A percentile compares a stretch with the other conserved stretches of the same genome.
These are phyloP conservation scores for Calypte anna DNA, from an alignment of 2,113 vertebrate genomes.

Conservation along the genomic window DNA sequence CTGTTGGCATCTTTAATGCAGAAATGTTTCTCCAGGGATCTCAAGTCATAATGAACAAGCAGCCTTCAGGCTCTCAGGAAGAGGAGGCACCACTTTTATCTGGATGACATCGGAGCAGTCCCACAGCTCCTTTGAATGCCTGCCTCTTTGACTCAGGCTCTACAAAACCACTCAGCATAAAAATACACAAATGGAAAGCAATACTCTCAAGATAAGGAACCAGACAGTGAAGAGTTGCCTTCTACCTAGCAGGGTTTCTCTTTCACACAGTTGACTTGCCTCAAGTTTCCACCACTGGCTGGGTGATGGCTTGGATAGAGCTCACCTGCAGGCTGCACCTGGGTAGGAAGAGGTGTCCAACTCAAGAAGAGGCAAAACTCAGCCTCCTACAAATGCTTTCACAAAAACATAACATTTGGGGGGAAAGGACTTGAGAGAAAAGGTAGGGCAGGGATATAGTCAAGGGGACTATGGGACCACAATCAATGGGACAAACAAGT, in stretches of 20 bases:
- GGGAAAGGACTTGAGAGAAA: background rate
- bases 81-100: background rate
- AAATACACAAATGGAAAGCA: background rate
- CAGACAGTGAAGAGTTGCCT: background rate
- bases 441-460: background rate
- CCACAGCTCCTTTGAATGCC: background rate
- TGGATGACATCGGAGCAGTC: background rate
- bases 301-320: background rate
- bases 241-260: background rate
- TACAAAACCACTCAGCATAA: background rate
- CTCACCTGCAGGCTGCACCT: background rate
- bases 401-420: background rate
- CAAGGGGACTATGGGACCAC: background rate
- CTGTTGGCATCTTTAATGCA: background rate
- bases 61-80: background rate
- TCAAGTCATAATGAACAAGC: fast-evolving
- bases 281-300: background rate
- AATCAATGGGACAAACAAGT: background rate
- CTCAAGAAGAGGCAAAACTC: background rate
- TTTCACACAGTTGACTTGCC: background rate
- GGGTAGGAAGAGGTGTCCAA: background rate
- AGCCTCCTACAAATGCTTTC: background rate
- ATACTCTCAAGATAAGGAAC: background rate
- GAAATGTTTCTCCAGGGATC: background rate
- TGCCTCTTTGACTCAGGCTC: background rate